phyloP scores from a whole-genome alignment of 2,797 vertebrate species.

The Sebastolobus altivelis region DNA sequence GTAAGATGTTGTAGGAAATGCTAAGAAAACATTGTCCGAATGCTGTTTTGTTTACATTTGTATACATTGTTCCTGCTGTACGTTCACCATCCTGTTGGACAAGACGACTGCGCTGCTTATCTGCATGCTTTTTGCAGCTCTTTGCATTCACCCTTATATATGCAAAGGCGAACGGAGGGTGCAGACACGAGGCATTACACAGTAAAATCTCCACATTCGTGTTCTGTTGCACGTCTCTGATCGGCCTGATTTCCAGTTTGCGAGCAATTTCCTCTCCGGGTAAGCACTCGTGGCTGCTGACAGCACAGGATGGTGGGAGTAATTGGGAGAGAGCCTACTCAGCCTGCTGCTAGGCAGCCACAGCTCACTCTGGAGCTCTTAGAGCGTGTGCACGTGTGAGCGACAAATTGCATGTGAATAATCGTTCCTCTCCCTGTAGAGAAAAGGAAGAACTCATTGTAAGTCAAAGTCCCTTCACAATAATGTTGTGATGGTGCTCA shows the following conservation, averaged over 20 bases:
- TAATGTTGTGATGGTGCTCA: neutral
- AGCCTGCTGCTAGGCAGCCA: slow-evolving; percentile 76
- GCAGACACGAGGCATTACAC: neutral
- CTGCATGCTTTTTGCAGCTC: slow-evolving; percentile 1
- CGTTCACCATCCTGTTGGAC: neutral
- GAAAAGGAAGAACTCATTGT: slow-evolving; percentile 13
- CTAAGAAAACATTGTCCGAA: neutral
- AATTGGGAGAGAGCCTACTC: slow-evolving; percentile 58
- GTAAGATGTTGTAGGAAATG: neutral
- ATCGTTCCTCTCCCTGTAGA: slow-evolving; percentile 18
- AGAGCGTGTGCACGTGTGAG: slow-evolving; percentile 15
- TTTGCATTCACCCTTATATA: neutral
- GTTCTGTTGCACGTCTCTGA: slow-evolving; percentile 3
- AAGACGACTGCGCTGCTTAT: neutral
- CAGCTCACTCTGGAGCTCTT: slow-evolving; percentile 35
- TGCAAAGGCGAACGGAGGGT: neutral
- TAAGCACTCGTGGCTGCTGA: slow-evolving; percentile 43
- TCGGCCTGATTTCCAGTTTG: slow-evolving; percentile 45
- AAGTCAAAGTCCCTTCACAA: slow-evolving; percentile 13
- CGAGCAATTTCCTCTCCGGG: slow-evolving; percentile 49
- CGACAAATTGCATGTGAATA: slow-evolving; percentile 46
- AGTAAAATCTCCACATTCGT: slow-evolving; percentile 6
- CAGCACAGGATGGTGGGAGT: slow-evolving; percentile 54
- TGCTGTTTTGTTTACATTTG: slow-evolving; percentile 25
- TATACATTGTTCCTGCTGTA: neutral